phyloP scores from a whole-genome alignment of 2,888 invertebrate species.

The Macrophya annulata region DNA sequence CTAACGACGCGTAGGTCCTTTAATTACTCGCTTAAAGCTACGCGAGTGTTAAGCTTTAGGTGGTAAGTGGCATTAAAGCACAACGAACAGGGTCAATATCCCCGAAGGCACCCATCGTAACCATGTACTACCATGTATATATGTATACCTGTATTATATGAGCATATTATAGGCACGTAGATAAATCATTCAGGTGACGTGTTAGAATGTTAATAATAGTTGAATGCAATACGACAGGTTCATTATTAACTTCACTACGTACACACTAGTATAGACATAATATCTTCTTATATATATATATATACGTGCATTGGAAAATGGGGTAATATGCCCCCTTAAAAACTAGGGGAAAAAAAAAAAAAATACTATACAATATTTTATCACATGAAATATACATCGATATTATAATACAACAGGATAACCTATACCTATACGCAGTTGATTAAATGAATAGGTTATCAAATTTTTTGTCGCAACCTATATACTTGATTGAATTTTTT shows the following conservation, averaged over 20 bases:
- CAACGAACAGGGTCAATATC: conserved; percentile 51
- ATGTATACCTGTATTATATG: background rate
- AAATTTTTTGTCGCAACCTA: too few relatives aligned
- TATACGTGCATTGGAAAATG: background rate
- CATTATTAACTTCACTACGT: background rate
- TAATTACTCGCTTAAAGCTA: conserved; percentile 53
- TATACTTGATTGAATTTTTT: too few relatives aligned
- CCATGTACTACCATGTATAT: background rate
- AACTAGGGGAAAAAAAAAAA: too few relatives aligned
- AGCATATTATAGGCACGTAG: conserved; percentile 13
- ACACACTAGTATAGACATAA: background rate
- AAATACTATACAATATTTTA: too few relatives aligned
- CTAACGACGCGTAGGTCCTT: conserved; percentile 56
- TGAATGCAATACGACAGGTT: background rate
- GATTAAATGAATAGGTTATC: too few relatives aligned
- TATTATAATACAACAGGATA: too few relatives aligned
- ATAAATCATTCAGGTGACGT: conserved; percentile 36
- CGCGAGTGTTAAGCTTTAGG: conserved; percentile 48
- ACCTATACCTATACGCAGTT: too few relatives aligned
- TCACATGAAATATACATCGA: too few relatives aligned
- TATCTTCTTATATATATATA: too few relatives aligned
- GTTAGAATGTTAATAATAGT: conserved; percentile 28
- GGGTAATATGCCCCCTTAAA: too few relatives aligned
- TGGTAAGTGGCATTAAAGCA: conserved; percentile 52
- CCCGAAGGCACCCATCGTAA: conserved; percentile 18